phyloP scores from a whole-genome alignment of 2,797 vertebrate species.

The Mionectes olivaceus region DNA sequence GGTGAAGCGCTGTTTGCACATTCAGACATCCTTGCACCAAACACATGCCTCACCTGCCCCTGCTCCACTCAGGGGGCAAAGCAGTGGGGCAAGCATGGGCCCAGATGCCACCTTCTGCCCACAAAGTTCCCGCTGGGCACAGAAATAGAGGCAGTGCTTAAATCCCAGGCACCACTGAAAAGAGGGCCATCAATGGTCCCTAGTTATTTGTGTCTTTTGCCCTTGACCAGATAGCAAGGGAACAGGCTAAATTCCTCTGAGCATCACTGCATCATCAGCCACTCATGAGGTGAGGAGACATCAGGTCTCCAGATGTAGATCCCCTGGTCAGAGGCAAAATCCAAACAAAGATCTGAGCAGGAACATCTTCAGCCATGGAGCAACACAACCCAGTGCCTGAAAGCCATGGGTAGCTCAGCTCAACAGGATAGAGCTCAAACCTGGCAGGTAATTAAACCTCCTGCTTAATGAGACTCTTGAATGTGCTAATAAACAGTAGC shows the following conservation, averaged over 20 bases:
- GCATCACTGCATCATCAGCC: background rate
- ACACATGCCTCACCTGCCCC: accelerated
- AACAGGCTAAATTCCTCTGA: background rate
- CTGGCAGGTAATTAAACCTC: constrained; percentile 39
- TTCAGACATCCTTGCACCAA: background rate
- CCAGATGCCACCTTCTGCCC: background rate
- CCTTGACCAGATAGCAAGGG: accelerated
- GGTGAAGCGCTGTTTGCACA: background rate
- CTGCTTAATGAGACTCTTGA: constrained; percentile 1
- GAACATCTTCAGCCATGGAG: background rate
- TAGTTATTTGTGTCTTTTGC: background rate
- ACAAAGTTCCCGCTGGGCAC: background rate
- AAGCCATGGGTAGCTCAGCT: background rate
- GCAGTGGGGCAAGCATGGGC: background rate
- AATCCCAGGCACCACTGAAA: background rate
- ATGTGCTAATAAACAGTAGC: constrained; percentile 17
- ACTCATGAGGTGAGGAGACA: background rate
- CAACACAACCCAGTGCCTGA: background rate
- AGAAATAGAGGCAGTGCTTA: background rate
- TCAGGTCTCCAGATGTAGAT: accelerated
- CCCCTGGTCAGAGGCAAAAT: background rate
- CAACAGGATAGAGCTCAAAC: background rate
- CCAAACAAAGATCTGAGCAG: background rate
- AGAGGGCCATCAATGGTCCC: accelerated
- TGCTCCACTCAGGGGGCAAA: background rate